A percentile compares a stretch with the other conserved stretches of the same genome.
Conservation (phyloP, 1,140 invertebrate genomes). For the Saccostrea echinata region DNA sequence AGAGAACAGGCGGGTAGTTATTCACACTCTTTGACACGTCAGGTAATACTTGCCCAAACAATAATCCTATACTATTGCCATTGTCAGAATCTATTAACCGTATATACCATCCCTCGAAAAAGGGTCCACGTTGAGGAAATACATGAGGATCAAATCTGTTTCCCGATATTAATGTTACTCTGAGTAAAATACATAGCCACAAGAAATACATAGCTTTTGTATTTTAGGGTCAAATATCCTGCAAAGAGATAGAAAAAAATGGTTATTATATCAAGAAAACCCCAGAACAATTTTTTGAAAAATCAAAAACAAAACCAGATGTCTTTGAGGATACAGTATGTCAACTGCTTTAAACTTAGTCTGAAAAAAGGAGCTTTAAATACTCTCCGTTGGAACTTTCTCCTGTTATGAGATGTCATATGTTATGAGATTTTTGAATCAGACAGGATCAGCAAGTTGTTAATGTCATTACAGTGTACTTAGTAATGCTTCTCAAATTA, state of each 20-base stretch:
- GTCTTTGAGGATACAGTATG: too few relatives aligned
- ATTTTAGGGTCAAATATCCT: not conserved
- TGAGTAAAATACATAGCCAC: not conserved
- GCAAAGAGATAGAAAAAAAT: not conserved
- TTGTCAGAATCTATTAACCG: constrained; percentile 50
- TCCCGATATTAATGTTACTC: not conserved
- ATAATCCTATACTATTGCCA: constrained; percentile 61
- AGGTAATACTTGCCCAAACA: constrained; percentile 68
- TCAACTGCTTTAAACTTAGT: too few relatives aligned
- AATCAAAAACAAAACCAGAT: not conserved
- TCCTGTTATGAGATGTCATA: too few relatives aligned
- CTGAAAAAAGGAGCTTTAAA: too few relatives aligned
- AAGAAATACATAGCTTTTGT: not conserved
- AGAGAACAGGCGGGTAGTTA: constrained; percentile 39
- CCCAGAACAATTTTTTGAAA: too few relatives aligned
- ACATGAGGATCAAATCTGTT: constrained; percentile 56
- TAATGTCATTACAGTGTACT: too few relatives aligned
- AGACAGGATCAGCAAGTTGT: too few relatives aligned
- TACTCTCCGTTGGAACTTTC: too few relatives aligned
- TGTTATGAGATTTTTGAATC: too few relatives aligned
- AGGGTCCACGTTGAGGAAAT: constrained; percentile 59
- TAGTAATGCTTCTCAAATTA: too few relatives aligned
- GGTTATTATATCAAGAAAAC: too few relatives aligned
- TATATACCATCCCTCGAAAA: constrained; percentile 66
- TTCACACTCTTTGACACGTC: not conserved